These are phyloP conservation scores for Scopus umbretta DNA, from an alignment of 2,113 vertebrate genomes.

Conservation along the genomic window DNA sequence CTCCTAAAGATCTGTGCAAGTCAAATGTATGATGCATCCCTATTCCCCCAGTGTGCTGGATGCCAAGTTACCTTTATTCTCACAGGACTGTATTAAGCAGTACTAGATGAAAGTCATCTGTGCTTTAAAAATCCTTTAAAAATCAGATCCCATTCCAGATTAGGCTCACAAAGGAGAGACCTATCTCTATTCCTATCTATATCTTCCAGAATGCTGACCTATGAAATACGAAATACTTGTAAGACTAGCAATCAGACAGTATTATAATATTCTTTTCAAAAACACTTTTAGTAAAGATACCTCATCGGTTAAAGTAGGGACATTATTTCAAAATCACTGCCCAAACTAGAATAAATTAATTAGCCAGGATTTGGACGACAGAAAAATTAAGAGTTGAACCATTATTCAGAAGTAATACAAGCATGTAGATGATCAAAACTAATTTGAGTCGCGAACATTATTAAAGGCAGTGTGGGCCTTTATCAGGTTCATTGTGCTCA, in stretches of 20 bases:
- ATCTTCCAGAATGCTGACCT: neutral
- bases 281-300: neutral
- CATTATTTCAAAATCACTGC: neutral
- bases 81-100: neutral
- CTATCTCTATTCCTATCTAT: neutral
- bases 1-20: neutral
- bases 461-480: neutral
- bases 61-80: neutral
- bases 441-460: neutral
- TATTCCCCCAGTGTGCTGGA: neutral
- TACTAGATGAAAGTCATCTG: neutral
- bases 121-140: neutral
- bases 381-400: neutral
- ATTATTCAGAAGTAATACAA: neutral
- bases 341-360: neutral
- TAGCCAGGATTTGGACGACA: neutral
- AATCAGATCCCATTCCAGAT: neutral
- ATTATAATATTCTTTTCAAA: neutral
- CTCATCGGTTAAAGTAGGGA: neutral
- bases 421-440: neutral
- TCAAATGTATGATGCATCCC: neutral
- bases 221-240: neutral
- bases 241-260: neutral
- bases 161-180: neutral
- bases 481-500: neutral